These are phyloP conservation scores for Acromyrmex echinatior DNA, from an alignment of 1,140 invertebrate genomes.

Conservation along the genomic window DNA sequence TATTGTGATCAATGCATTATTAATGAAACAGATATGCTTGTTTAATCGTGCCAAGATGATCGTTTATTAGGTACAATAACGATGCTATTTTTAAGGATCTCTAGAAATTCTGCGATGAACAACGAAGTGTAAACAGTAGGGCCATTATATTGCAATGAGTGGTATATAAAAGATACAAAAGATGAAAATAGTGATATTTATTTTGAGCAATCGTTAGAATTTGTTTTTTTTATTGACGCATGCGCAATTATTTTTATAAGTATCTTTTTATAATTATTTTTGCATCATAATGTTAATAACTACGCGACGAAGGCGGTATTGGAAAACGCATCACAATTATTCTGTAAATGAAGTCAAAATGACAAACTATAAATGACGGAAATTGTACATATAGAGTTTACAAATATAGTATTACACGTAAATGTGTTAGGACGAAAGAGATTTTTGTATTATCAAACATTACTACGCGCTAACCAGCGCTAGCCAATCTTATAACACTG, in stretches of 20 bases:
- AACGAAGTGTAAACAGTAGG: slow-evolving; percentile 52
- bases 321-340: slow-evolving; percentile 47
- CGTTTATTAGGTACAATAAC: slow-evolving; percentile 48
- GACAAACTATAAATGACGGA: slow-evolving; percentile 1
- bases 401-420: slow-evolving; percentile 78
- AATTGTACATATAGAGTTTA: slow-evolving; percentile 68
- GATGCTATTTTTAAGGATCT: slow-evolving; percentile 67
- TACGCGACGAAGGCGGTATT: background rate
- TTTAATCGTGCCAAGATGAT: background rate
- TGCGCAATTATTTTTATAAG: slow-evolving; percentile 45
- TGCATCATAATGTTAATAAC: slow-evolving; percentile 56
- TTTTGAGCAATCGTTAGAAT: slow-evolving; percentile 3
- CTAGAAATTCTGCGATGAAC: slow-evolving; percentile 24
- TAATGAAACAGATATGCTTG: slow-evolving; percentile 21
- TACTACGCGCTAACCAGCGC: slow-evolving; percentile 57
- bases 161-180: slow-evolving; percentile 4
- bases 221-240: slow-evolving; percentile 38
- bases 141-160: background rate
- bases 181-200: slow-evolving; percentile 34
- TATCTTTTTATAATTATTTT: slow-evolving; percentile 64
- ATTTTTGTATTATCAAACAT: slow-evolving; percentile 77
- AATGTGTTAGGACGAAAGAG: slow-evolving; percentile 54
- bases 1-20: slow-evolving; percentile 48
- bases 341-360: slow-evolving; percentile 23
- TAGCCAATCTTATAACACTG: slow-evolving; percentile 72